These are phyloP conservation scores for Varecia variegata DNA, from an alignment of 2,797 vertebrate genomes.

Conservation along the genomic window DNA sequence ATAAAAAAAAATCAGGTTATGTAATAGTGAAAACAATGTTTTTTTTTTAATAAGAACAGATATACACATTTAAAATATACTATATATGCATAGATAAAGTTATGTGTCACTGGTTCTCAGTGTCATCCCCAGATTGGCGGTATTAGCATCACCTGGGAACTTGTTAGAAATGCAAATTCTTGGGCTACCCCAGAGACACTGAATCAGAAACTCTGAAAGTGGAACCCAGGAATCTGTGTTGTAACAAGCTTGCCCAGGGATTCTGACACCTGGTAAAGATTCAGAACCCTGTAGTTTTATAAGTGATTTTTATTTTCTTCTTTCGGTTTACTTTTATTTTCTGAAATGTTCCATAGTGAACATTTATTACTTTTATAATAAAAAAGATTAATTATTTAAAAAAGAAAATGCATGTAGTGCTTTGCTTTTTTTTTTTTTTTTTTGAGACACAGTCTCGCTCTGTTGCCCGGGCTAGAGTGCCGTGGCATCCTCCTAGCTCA, in stretches of 20 bases:
- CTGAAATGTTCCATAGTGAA: neutral
- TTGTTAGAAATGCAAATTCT: neutral
- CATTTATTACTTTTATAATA: neutral
- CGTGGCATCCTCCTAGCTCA: too few relatives aligned
- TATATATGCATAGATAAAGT: neutral
- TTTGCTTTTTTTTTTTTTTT: too few relatives aligned
- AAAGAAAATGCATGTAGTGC: neutral
- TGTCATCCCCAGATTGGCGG: neutral
- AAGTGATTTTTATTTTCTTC: neutral
- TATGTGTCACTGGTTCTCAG: neutral
- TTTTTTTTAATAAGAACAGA: neutral
- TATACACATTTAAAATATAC: neutral
- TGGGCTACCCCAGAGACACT: neutral
- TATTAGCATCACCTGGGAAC: neutral
- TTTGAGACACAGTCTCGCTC: too few relatives aligned
- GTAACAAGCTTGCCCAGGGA: neutral
- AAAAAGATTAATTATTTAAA: neutral
- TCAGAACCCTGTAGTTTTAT: neutral
- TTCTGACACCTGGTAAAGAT: neutral
- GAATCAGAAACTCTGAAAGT: neutral
- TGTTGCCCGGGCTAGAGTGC: too few relatives aligned
- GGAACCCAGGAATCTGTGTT: neutral
- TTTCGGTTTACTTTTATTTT: neutral
- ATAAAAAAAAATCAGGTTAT: neutral
- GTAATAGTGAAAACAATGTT: neutral